Conservation (phyloP, 2,113 vertebrate genomes). For the Patagioenas fasciata region DNA sequence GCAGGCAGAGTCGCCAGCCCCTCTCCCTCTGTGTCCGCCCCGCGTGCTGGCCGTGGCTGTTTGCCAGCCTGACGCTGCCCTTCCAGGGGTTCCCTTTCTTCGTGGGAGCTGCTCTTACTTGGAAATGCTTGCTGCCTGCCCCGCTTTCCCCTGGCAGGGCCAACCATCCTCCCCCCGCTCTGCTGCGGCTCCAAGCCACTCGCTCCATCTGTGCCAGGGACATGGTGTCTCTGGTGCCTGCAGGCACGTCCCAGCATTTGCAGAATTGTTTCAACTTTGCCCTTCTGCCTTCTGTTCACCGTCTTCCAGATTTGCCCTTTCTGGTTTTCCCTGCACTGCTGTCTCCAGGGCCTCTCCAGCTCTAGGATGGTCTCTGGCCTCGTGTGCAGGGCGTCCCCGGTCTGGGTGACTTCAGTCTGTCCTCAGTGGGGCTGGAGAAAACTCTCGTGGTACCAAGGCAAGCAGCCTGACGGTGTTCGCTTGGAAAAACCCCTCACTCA, state of each 20-base stretch:
- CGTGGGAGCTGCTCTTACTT: not conserved
- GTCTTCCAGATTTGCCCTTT: not conserved
- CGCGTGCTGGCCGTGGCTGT: fast-evolving
- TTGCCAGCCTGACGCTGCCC: not conserved
- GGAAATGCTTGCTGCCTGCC: fast-evolving
- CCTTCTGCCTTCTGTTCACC: constrained; percentile 43
- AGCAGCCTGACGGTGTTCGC: not conserved
- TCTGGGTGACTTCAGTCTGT: not conserved
- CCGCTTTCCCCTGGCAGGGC: not conserved
- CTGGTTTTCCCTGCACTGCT: not conserved
- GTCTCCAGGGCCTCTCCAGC: not conserved
- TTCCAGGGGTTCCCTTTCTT: not conserved
- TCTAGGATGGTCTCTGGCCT: not conserved
- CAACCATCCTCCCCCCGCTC: fast-evolving
- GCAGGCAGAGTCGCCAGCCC: not conserved
- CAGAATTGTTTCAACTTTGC: constrained; percentile 8
- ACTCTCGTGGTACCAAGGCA: not conserved
- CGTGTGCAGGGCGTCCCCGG: fast-evolving
- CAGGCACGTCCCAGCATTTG: not conserved
- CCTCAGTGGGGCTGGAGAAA: not conserved
- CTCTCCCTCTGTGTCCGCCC: not conserved
- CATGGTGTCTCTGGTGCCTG: not conserved
- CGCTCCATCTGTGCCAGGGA: not conserved
- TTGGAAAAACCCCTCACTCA: not conserved
- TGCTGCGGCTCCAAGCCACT: not conserved